Evolutionary conservation across 1,140 invertebrate species (phyloP), one percentile per base, ranked within the genome.

Genomic region (Acyrthosiphon pisum): DNA sequence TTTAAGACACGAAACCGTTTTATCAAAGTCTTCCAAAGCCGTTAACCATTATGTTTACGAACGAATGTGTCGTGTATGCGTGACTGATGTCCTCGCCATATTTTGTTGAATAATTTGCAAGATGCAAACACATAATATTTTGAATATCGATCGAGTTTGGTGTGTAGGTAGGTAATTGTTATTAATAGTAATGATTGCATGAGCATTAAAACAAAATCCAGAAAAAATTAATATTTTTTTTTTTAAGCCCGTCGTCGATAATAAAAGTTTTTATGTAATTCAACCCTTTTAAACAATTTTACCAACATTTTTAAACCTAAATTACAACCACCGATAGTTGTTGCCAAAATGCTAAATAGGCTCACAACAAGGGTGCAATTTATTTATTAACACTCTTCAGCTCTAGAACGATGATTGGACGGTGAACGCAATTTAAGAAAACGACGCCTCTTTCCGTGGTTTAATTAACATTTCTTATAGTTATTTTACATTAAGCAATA

Each of bases 261-360:
- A 86, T 86, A 86, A 86, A 86, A 86, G 26, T 48, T 37, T 41
- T 84, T 9, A 23, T 84, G 22, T 23, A 37, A 83, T 83, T 83
- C n/a, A 37, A 76, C 18, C 30, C 14, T 1, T 6, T 76, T n/a
- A 18, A 76, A 76, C 30, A 76, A n/a, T 76, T 76, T 76, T 76
- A 18, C 60, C 30, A 76, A 41, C 44, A 87, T n/a, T 26, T 44
- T 87, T 1, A 44, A 44, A 50, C 86, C n/a, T 88, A 9, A 88
- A 50, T 50, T 35, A 50, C 20, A 50, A 50, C 18, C 7, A 35
- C 20, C n/a, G n/a, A 30, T 8, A 26, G 9, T 26, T 53, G n/a
- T 89, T 89, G 20, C 87, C 48, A 89, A 89, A 89, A 89, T 89
- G n/a, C 18, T 53, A 89, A 89, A 89, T 37, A 89, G 48, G n/a